Base-by-base conservation (phyloP, 1,140 invertebrate genomes). In the Manduca sexta region DNA sequence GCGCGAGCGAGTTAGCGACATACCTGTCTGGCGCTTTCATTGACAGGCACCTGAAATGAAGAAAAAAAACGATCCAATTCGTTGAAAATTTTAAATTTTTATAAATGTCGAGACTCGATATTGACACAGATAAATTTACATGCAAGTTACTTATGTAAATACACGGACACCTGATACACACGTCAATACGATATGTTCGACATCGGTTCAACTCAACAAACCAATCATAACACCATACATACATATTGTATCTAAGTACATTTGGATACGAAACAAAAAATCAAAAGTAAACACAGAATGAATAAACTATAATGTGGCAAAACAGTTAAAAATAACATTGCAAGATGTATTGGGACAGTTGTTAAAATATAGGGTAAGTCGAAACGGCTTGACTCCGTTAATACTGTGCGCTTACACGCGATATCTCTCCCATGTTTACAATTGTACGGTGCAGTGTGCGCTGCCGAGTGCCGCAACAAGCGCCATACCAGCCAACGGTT, bases 21-120 rank as follows among this genome's bases (percentile, higher is more conserved):
- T 90, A 90, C 89, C 88, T 90, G 86, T 90, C 89, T 82, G 88
- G 89, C 88, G 89, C 88, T 88, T 90, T 90, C 88, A 89, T 89
- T 88, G 89, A 90, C 89, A 90, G 88, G 88, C 88, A 90, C 89
- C 89, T 90, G 89, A 87, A 90, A 90, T 88, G 87, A 90, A 88
- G 84, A 88, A 87, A 87, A 83, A 87, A 87, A 81, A 84, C 86
- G 75, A 84, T 86, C 86, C 86, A 87, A 86, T 86, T 87, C 84
- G 81, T 84, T 87, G 80, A 83, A 85, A 74, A 83, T 70, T 76
- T 74, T 66, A 80, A 83, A 75, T 73, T 75, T 78, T 56, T 57
- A 63, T 60, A 70, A 79, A 69, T 70, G 69, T 74, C 62, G 29
- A 50, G 34, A 52, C 33, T 35, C 37, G 40, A 42, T 15, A 31